Evolutionary conservation across 1,140 invertebrate genomes (phyloP).

Genomic region (Sarcophaga peregrina): DNA sequence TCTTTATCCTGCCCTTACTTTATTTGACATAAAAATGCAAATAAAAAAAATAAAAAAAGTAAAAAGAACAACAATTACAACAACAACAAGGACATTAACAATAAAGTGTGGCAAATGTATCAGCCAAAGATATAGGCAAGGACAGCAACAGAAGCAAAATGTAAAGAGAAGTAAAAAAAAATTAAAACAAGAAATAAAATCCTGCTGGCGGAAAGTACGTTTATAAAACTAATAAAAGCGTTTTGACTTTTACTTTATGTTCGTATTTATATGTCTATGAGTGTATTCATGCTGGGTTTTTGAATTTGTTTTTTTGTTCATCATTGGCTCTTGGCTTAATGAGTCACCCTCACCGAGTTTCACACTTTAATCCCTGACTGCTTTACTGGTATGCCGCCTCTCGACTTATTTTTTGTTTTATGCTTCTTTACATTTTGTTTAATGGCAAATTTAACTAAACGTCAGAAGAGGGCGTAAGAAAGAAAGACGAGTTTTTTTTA

Average conservation of each 20-base stretch:
- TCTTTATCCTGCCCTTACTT: neutral
- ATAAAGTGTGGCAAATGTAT: constrained; percentile 6
- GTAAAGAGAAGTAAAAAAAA: neutral
- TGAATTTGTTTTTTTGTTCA: no score
- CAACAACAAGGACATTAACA: neutral
- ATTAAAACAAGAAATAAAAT: neutral
- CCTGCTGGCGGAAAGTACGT: no score
- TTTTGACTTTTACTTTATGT: constrained; percentile 4
- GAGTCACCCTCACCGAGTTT: neutral
- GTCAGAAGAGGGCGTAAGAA: neutral
- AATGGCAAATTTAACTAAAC: neutral
- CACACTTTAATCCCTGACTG: no score
- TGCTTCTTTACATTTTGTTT: constrained; percentile 13
- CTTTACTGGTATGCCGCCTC: no score
- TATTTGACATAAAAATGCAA: no score
- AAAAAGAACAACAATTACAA: neutral
- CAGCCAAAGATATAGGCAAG: neutral
- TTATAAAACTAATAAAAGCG: neutral
- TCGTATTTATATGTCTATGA: neutral
- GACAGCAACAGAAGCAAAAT: neutral
- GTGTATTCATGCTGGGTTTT: neutral
- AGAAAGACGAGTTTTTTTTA: neutral
- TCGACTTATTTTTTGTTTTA: neutral
- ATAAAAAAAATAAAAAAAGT: neutral
- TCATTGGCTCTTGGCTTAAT: neutral